phyloP scores from a whole-genome alignment of 2,797 vertebrate genomes.

The Miichthys miiuy region DNA sequence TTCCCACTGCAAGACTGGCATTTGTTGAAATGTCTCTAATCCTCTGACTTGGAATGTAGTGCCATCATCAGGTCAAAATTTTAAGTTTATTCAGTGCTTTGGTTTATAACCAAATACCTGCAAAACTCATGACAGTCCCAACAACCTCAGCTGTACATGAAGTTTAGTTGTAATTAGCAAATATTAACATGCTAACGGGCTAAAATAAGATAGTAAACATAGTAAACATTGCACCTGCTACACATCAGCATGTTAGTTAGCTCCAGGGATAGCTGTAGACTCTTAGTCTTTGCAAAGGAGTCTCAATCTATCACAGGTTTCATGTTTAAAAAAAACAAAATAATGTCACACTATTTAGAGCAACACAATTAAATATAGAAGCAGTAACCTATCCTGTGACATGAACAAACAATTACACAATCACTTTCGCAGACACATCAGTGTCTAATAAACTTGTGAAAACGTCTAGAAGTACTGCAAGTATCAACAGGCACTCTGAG shows the following conservation, averaged over 20 bases:
- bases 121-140: slow-evolving; percentile 9
- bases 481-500: slow-evolving; percentile 35
- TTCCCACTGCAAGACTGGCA: neutral
- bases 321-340: slow-evolving; percentile 55
- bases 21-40: neutral
- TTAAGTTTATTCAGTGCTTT: neutral
- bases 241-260: neutral
- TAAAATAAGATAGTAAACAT: neutral
- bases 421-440: slow-evolving; percentile 61
- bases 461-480: slow-evolving; percentile 24
- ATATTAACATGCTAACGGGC: neutral
- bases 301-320: slow-evolving; percentile 57
- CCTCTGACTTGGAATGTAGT: neutral
- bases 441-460: slow-evolving; percentile 58
- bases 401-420: slow-evolving; percentile 63
- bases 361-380: slow-evolving; percentile 74
- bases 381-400: slow-evolving; percentile 57
- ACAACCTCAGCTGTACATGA: neutral
- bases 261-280: slow-evolving; percentile 14
- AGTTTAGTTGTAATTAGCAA: neutral
- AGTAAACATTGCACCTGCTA: neutral
- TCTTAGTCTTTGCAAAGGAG: slow-evolving; percentile 26
- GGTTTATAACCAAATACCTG: neutral
- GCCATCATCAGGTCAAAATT: neutral
- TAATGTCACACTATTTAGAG: slow-evolving; percentile 68